Evolutionary conservation across 2,888 invertebrate species (phyloP).

Genomic region (Plagodis dolabraria): DNA sequence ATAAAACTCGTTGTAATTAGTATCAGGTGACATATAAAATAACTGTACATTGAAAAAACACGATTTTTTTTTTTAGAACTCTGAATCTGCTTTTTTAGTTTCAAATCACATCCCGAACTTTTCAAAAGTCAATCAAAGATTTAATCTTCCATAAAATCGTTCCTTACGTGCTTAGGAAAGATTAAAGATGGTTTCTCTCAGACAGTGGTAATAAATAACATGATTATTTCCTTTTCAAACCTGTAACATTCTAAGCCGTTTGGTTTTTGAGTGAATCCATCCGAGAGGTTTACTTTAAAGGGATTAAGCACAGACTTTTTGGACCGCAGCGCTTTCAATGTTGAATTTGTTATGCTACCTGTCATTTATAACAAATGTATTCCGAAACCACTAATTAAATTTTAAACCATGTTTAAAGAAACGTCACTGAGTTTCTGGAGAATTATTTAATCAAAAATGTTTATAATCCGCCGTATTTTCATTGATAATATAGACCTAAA

Average conservation of each 20-base stretch:
- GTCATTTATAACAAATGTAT: slow-evolving; percentile 36
- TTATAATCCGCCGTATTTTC: no score
- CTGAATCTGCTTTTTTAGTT: slow-evolving; percentile 33
- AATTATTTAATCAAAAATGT: no score
- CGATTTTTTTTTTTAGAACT: no score
- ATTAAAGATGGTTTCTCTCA: slow-evolving; percentile 75
- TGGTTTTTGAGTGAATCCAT: slow-evolving; percentile 67
- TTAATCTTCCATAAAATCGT: slow-evolving; percentile 79
- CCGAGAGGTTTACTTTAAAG: slow-evolving; percentile 64
- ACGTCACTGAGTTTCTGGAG: no score
- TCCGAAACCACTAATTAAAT: slow-evolving; percentile 29
- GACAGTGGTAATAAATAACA: slow-evolving; percentile 79
- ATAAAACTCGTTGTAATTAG: slow-evolving; percentile 32
- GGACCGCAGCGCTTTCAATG: slow-evolving; percentile 28
- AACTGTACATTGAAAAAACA: slow-evolving; percentile 2
- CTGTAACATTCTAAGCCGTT: slow-evolving; percentile 63
- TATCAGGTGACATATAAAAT: slow-evolving; percentile 23
- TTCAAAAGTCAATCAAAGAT: slow-evolving; percentile 70
- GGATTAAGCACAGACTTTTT: slow-evolving; percentile 58
- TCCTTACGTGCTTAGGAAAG: slow-evolving; percentile 72
- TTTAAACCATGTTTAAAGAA: slow-evolving; percentile 24
- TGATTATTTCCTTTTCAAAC: slow-evolving; percentile 79
- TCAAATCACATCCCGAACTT: slow-evolving; percentile 65
- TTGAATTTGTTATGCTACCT: slow-evolving; percentile 41
- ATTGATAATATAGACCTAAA: no score